Conservation (phyloP, 2,888 invertebrate genomes). For the Trypoxylon attenuatum region DNA sequence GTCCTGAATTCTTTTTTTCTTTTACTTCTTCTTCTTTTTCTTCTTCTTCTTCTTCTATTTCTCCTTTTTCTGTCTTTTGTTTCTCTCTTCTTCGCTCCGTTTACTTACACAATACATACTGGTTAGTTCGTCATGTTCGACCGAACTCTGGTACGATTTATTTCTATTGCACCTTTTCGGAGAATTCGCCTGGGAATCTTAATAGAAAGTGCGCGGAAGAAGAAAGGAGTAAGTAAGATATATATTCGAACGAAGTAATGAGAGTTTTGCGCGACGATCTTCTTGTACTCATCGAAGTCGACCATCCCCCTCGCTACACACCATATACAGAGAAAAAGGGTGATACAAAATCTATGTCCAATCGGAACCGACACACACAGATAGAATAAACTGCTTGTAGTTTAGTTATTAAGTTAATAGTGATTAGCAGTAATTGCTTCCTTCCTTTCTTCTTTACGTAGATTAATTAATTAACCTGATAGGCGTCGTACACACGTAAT, state of each 20-base stretch:
- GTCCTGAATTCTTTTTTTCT: too few relatives aligned
- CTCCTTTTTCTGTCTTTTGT: too few relatives aligned
- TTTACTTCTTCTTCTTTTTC: too few relatives aligned
- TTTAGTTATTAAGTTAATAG: conserved; percentile 58
- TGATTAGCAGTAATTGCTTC: conserved; percentile 51
- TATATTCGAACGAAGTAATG: not conserved
- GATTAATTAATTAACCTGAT: conserved; percentile 55
- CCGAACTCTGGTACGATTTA: too few relatives aligned
- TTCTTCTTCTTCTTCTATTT: too few relatives aligned
- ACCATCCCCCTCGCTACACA: conserved; percentile 43
- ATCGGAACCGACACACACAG: conserved; percentile 66
- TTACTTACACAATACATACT: not conserved
- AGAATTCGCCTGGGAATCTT: not conserved
- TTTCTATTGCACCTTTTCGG: not conserved
- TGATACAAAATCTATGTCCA: conserved; percentile 70
- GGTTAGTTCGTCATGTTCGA: too few relatives aligned
- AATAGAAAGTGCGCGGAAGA: not conserved
- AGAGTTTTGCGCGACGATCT: not conserved
- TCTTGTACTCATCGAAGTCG: conserved; percentile 34
- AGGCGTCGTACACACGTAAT: conserved; percentile 51
- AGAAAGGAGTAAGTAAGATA: not conserved
- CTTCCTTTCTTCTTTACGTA: conserved; percentile 36
- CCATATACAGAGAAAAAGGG: conserved; percentile 61
- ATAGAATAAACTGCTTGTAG: conserved; percentile 60
- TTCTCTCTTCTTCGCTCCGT: too few relatives aligned